phyloP scores from a whole-genome alignment of 53 echinoderm and acorn worm genomes.

The Holothuria leucospilota region DNA sequence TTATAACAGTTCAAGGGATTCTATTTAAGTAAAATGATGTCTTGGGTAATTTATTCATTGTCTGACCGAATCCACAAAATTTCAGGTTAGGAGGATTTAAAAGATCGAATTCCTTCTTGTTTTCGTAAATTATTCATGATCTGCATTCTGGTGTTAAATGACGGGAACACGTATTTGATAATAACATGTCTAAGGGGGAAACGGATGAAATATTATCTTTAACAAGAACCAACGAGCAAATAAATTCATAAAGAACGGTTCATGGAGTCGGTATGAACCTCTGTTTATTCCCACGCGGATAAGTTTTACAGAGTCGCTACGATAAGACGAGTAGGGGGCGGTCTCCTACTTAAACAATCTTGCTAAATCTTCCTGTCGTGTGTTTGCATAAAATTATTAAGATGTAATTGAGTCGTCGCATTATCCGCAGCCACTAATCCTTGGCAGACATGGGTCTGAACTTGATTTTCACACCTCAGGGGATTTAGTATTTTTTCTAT shows the following conservation, averaged over 20 bases:
- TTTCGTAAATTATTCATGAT: conserved; percentile 13
- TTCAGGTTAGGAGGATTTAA: background rate
- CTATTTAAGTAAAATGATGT: too few relatives aligned
- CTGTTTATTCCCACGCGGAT: conserved; percentile 43
- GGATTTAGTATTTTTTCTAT: too few relatives aligned
- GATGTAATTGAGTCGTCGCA: background rate
- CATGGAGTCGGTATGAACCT: background rate
- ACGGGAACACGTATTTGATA: too few relatives aligned
- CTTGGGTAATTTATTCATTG: too few relatives aligned
- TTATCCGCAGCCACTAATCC: background rate
- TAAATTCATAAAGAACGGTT: background rate
- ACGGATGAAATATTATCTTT: too few relatives aligned
- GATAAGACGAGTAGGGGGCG: conserved; percentile 14
- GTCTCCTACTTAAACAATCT: conserved; percentile 7
- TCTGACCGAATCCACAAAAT: too few relatives aligned
- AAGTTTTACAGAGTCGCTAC: background rate
- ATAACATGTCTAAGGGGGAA: too few relatives aligned
- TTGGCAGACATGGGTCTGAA: too few relatives aligned
- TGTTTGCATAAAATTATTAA: conserved; percentile 32
- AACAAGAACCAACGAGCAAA: background rate
- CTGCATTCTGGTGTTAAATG: too few relatives aligned
- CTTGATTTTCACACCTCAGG: too few relatives aligned
- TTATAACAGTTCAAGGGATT: too few relatives aligned
- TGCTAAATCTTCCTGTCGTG: conserved; percentile 7
- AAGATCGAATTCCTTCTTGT: background rate